Evolutionary conservation across 2,888 invertebrate species (phyloP).

Genomic region (Scaptomyza tumidula): DNA sequence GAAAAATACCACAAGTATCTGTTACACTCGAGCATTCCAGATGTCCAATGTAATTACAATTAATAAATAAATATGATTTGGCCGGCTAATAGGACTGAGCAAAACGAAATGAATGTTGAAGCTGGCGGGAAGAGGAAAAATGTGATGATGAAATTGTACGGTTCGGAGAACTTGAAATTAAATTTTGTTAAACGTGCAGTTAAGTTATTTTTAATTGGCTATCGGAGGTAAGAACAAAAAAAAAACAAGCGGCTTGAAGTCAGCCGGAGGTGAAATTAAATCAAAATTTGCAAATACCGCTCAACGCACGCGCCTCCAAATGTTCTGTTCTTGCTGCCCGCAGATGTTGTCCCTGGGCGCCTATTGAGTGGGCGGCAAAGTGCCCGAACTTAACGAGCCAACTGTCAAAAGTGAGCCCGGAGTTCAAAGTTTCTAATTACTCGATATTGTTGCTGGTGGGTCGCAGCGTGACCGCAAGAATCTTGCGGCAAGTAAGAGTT

Average conservation of each 20-base stretch:
- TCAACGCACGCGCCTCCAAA: constrained; percentile 32
- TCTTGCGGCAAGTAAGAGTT: constrained; percentile 10
- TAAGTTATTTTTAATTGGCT: constrained; percentile 74
- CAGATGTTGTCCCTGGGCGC: constrained; percentile 20
- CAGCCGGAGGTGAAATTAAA: constrained; percentile 63
- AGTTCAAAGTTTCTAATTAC: constrained; percentile 59
- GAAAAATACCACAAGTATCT: constrained; percentile 41
- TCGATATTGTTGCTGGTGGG: constrained; percentile 43
- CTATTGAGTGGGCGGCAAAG: not conserved
- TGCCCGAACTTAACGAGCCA: not conserved
- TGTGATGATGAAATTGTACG: constrained; percentile 56
- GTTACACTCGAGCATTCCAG: constrained; percentile 39
- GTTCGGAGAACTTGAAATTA: constrained; percentile 52
- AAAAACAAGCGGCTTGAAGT: constrained; percentile 7
- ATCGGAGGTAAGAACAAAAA: constrained; percentile 5
- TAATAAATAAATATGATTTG: constrained; percentile 79
- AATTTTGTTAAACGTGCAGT: constrained; percentile 62
- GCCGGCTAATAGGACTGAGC: constrained; percentile 41
- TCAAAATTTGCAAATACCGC: constrained; percentile 54
- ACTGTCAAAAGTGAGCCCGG: constrained; percentile 20
- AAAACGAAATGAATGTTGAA: constrained; percentile 10
- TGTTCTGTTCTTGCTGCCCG: constrained; percentile 11
- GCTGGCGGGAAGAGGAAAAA: constrained; percentile 1
- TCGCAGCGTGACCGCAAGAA: constrained; percentile 8
- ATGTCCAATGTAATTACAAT: constrained; percentile 71